These are phyloP conservation scores for Lepidurus apus DNA, from an alignment of 1,140 invertebrate genomes.

Conservation along the genomic window DNA sequence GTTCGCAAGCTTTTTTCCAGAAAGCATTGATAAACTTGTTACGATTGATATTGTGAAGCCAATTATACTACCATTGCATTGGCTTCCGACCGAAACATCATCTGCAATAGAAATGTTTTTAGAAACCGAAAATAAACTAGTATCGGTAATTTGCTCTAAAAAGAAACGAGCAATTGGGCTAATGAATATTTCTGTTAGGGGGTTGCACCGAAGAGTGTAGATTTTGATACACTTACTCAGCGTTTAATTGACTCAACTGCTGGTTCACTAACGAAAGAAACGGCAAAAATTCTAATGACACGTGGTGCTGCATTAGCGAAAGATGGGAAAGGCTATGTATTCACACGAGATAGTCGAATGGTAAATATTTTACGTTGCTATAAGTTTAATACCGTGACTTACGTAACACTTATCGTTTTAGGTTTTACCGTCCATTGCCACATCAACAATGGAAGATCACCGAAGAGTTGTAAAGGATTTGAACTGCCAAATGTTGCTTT, in stretches of 20 bases:
- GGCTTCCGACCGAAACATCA: background rate
- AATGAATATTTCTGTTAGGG: conserved; percentile 32
- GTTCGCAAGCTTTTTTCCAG: conserved; percentile 42
- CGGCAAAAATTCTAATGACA: conserved; percentile 41
- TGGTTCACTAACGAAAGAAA: conserved; percentile 39
- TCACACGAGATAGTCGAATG: conserved; percentile 37
- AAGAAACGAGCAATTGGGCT: background rate
- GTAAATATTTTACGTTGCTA: conserved; percentile 26
- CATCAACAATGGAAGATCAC: conserved; percentile 36
- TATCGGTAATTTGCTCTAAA: conserved; percentile 33
- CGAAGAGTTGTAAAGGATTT: conserved; percentile 36
- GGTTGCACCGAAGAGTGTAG: conserved; percentile 33
- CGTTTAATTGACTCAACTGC: conserved; percentile 37
- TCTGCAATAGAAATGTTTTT: conserved; percentile 36
- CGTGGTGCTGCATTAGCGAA: conserved; percentile 41
- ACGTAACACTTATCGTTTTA: background rate
- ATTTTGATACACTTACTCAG: conserved; percentile 39
- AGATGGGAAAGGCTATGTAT: conserved; percentile 35
- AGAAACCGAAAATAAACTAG: conserved; percentile 35
- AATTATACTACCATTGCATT: conserved; percentile 29
- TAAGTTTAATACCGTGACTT: background rate
- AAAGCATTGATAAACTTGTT: conserved; percentile 40
- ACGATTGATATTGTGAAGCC: conserved; percentile 41
- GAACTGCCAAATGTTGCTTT: conserved; percentile 40
- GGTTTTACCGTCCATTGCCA: background rate